Evolutionary conservation across 2,797 vertebrate genomes (phyloP), one percentile per base, ranked within the genome.

Genomic region (Florisuga fusca): DNA sequence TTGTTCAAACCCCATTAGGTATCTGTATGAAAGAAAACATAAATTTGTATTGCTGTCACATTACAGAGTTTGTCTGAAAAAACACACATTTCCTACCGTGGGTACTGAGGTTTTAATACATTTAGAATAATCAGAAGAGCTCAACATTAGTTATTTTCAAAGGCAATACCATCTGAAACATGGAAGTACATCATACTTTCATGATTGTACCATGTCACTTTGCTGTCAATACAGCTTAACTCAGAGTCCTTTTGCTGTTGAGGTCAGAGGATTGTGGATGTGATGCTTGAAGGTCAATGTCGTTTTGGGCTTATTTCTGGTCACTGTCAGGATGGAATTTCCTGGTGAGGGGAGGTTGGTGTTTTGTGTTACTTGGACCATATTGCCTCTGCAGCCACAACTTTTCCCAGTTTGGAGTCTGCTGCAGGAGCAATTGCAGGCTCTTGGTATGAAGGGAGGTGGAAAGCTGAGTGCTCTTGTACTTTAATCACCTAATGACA

Each of bases 1-100:
- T 94, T 94, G 87, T 95, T 95, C 96, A 96, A 94, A 95, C 74
- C 58, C 34, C 57, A 85, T 95, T 97, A 95, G 91, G 79, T 95
- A 67, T 92, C 93, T 96, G 46, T 93, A 87, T 85, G 90, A 95
- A 91, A 92, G 62, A 89, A 93, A 95, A 45, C 76, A 84, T 93
- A 81, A 96, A 94, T 90, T 81, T 64, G 41, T 87, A 79, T 90
- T 90, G 90, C 80, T 90, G 58, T 81, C 79, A 86, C 64, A 81
- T 83, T 91, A 85, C 82, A 66, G 55, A 64, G n/a, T 0, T 15
- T n/a, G 23, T 85, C 71, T 93, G 91, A 87, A 84, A 94, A 86
- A 96, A 78, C 78, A 82, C 48, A 43, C 29, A 34, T 86, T 92
- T 84, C 48, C 51, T 86, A 21, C 77, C 2, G 0, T 55, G 76